phyloP scores from a whole-genome alignment of 2,797 vertebrate species.

The Oophaga sylvatica region DNA sequence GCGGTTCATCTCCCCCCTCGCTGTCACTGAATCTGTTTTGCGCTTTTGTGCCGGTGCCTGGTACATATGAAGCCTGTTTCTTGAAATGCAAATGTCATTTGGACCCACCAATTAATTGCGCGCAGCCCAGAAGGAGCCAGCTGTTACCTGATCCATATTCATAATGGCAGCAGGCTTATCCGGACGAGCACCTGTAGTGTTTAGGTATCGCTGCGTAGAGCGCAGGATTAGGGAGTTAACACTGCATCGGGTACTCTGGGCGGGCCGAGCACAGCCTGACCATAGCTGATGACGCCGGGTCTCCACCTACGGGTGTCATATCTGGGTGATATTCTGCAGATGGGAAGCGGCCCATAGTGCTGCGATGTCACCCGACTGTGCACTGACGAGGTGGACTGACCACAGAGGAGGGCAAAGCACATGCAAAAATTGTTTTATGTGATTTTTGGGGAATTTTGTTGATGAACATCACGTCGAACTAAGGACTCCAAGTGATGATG shows the following conservation, averaged over 20 bases:
- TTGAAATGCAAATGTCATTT: slow-evolving; percentile 61
- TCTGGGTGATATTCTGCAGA: neutral
- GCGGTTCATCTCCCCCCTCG: neutral
- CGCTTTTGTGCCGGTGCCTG: slow-evolving; percentile 31
- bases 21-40: slow-evolving; percentile 52
- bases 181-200: slow-evolving; percentile 50
- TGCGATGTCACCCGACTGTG: neutral
- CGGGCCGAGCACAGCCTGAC: slow-evolving; percentile 1
- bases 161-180: slow-evolving; percentile 55
- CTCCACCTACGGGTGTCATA: neutral
- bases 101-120: slow-evolving; percentile 47
- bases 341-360: neutral
- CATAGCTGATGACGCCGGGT: neutral
- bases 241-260: neutral
- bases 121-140: slow-evolving; percentile 43
- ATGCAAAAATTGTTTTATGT: no score
- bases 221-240: slow-evolving; percentile 54
- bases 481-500: no score
- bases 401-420: no score
- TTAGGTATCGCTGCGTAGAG: slow-evolving; percentile 45
- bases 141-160: slow-evolving; percentile 59
- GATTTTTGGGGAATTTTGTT: no score
- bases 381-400: no score
- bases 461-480: no score
- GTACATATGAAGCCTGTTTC: slow-evolving; percentile 51